phyloP scores from a whole-genome alignment of 2,888 invertebrate species.

The Cantharis flavilabris region DNA sequence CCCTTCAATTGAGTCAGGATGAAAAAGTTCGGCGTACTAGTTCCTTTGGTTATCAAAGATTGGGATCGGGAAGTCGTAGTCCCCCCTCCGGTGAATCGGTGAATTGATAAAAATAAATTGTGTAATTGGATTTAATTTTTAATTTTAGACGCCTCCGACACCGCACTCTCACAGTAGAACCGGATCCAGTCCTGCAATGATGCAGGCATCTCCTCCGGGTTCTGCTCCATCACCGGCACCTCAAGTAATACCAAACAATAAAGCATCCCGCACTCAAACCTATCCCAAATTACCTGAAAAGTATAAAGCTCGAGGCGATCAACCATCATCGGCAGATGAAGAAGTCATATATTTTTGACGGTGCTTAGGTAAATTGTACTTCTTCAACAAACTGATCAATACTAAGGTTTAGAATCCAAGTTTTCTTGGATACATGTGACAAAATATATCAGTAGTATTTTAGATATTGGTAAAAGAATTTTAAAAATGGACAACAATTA shows the following conservation, averaged over 20 bases:
- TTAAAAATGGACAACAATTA: conserved; percentile 21
- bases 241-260: conserved; percentile 23
- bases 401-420: conserved; percentile 42
- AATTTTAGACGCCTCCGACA: conserved; percentile 48
- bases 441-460: conserved; percentile 17
- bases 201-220: conserved; percentile 64
- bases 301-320: conserved; percentile 65
- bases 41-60: conserved; percentile 56
- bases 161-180: conserved; percentile 70
- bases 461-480: conserved; percentile 2
- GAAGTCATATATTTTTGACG: conserved; percentile 75
- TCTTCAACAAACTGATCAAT: conserved; percentile 49
- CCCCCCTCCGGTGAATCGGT: conserved; percentile 56
- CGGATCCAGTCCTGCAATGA: conserved; percentile 81
- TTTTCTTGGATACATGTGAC: conserved; percentile 3
- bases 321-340: conserved; percentile 59
- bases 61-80: conserved; percentile 57
- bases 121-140: not conserved
- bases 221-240: conserved; percentile 19
- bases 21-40: conserved; percentile 52
- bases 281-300: conserved; percentile 74
- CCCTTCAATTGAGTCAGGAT: conserved; percentile 63
- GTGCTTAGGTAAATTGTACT: conserved; percentile 51
- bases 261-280: conserved; percentile 66
- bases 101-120: conserved; percentile 32